phyloP scores from a whole-genome alignment of 2,113 vertebrate species.

The Aplodontia rufa region DNA sequence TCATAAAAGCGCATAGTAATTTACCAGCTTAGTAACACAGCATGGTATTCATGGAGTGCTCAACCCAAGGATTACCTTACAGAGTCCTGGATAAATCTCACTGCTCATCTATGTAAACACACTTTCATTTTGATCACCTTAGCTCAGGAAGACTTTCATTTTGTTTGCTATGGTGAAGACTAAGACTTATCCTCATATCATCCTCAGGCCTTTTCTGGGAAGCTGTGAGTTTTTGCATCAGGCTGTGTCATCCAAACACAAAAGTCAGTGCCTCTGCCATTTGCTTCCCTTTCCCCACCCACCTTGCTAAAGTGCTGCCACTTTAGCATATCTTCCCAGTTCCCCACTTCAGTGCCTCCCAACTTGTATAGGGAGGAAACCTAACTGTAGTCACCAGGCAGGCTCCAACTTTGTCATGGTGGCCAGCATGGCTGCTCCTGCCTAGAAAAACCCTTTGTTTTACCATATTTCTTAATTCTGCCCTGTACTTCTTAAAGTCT shows the following conservation, averaged over 20 bases:
- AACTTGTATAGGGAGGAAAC: neutral
- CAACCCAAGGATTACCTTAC: slow-evolving; percentile 69
- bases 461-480: neutral
- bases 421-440: neutral
- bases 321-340: neutral
- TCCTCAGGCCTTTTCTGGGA: slow-evolving; percentile 15
- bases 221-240: neutral
- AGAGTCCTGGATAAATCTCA: slow-evolving; percentile 68
- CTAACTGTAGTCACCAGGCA: neutral
- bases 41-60: slow-evolving; percentile 63
- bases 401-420: neutral
- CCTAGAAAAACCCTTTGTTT: neutral
- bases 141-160: slow-evolving; percentile 54
- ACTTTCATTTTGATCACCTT: slow-evolving; percentile 72
- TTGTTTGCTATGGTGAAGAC: slow-evolving; percentile 57
- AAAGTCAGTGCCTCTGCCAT: neutral
- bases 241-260: neutral
- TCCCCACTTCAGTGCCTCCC: neutral
- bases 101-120: slow-evolving; percentile 67
- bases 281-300: neutral
- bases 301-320: neutral
- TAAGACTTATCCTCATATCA: slow-evolving; percentile 38
- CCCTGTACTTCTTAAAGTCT: neutral
- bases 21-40: slow-evolving; percentile 61
- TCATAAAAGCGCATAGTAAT: slow-evolving; percentile 67